These are phyloP conservation scores for Blastobasis lacticolella DNA, from an alignment of 2,888 invertebrate genomes.

Conservation along the genomic window DNA sequence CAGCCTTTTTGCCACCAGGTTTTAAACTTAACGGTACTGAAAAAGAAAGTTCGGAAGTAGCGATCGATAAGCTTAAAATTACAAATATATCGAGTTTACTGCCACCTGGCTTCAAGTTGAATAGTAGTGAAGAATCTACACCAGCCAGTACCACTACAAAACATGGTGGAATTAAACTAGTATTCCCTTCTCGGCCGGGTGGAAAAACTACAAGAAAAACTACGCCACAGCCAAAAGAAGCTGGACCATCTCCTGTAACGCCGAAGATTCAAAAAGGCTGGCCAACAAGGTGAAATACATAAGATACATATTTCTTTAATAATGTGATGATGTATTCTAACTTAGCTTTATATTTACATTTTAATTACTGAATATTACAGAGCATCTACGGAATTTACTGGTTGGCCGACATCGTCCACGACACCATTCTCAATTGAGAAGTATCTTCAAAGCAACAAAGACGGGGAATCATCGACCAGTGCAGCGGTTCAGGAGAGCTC, in stretches of 20 bases:
- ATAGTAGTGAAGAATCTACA: constrained; percentile 32
- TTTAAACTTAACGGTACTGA: constrained; percentile 56
- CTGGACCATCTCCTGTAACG: constrained; percentile 58
- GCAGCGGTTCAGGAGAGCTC: constrained; percentile 55
- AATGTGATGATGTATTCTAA: background rate
- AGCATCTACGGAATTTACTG: constrained; percentile 91
- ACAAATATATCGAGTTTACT: constrained; percentile 76
- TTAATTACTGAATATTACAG: constrained; percentile 46
- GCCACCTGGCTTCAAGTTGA: constrained; percentile 75
- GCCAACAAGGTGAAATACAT: constrained; percentile 79
- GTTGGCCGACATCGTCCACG: constrained; percentile 92
- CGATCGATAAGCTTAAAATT: constrained; percentile 36
- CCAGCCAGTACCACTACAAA: constrained; percentile 45
- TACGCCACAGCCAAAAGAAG: constrained; percentile 68
- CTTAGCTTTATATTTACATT: background rate
- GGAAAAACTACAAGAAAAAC: constrained; percentile 73
- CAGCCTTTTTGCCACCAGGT: constrained; percentile 78
- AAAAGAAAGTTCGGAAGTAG: constrained; percentile 14
- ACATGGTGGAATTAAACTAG: constrained; percentile 76
- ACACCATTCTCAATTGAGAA: constrained; percentile 90
- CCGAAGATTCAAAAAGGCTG: constrained; percentile 89
- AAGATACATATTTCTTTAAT: constrained; percentile 1
- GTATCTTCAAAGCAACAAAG: constrained; percentile 77
- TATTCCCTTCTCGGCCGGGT: constrained; percentile 87
- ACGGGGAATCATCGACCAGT: constrained; percentile 63